Evolutionary conservation across 2,113 vertebrate species (phyloP).

Genomic region (Hippocampus comes): DNA sequence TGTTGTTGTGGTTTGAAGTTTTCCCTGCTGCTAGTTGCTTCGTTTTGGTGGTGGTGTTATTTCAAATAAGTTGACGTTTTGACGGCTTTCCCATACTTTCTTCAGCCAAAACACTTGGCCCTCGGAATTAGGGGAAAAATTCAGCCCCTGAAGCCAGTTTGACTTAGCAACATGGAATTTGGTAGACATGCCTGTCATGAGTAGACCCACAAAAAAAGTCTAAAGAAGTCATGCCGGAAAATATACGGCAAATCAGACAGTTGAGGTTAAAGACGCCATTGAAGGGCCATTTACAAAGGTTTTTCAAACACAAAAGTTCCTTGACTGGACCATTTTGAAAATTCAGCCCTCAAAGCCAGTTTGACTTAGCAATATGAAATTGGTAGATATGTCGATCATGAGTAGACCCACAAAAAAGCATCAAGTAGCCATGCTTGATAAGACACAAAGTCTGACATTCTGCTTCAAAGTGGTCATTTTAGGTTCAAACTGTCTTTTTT

Average conservation of each 20-base stretch:
- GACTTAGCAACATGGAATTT: not conserved
- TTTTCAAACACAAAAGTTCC: not conserved
- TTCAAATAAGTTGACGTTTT: not conserved
- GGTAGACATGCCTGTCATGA: not conserved
- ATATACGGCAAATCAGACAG: not conserved
- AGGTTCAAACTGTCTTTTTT: not conserved
- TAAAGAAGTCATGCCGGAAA: not conserved
- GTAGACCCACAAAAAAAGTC: not conserved
- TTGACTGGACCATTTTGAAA: not conserved
- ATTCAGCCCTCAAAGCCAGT: not conserved
- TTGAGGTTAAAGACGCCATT: not conserved
- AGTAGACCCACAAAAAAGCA: not conserved
- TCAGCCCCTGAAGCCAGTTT: not conserved
- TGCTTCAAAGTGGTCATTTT: not conserved
- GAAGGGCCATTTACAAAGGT: not conserved
- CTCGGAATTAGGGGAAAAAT: not conserved
- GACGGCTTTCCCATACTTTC: not conserved
- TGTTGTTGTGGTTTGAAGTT: conserved; percentile 13
- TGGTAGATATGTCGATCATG: not conserved
- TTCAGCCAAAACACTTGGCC: not conserved
- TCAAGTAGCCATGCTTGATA: not conserved
- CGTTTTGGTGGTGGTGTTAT: not conserved
- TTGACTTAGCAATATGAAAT: not conserved
- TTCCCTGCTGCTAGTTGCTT: not conserved
- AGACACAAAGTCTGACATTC: not conserved